These are phyloP conservation scores for Premnoplex brunnescens DNA, from an alignment of 2,797 vertebrate species.

Conservation along the genomic window DNA sequence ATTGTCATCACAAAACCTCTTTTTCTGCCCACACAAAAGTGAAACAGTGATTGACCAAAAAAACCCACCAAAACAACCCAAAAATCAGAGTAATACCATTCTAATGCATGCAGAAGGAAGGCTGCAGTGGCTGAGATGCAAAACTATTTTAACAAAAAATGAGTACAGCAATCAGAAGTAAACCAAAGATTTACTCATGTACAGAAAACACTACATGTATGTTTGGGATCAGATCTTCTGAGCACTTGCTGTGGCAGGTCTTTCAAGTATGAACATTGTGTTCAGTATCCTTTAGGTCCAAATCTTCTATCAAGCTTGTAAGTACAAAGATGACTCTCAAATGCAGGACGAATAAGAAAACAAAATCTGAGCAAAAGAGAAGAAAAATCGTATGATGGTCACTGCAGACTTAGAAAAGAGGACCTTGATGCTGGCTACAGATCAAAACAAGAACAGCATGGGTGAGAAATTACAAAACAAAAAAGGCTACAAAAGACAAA, in stretches of 20 bases:
- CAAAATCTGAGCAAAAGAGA: not conserved
- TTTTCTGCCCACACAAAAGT: not conserved
- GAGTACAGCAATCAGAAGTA: not conserved
- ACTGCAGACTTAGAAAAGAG: not conserved
- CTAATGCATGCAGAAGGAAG: not conserved
- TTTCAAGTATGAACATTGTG: not conserved
- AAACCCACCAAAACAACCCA: not conserved
- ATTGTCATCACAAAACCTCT: constrained; percentile 20
- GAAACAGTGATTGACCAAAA: not conserved
- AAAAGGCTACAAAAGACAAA: not conserved
- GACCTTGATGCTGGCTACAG: not conserved
- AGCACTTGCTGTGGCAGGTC: rapidly evolving
- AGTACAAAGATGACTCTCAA: not conserved
- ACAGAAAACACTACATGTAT: not conserved
- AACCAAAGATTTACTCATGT: not conserved
- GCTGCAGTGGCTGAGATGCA: not conserved
- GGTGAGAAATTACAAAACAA: not conserved
- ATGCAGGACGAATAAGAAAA: not conserved
- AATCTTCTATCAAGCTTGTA: not conserved
- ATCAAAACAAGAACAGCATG: not conserved
- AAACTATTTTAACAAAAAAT: not conserved
- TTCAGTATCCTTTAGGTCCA: not conserved
- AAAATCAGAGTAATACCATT: not conserved
- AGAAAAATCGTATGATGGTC: not conserved
- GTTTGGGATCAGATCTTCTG: not conserved